phyloP scores from a whole-genome alignment of 2,888 invertebrate genomes.

The Sphecodes monilicornis region DNA sequence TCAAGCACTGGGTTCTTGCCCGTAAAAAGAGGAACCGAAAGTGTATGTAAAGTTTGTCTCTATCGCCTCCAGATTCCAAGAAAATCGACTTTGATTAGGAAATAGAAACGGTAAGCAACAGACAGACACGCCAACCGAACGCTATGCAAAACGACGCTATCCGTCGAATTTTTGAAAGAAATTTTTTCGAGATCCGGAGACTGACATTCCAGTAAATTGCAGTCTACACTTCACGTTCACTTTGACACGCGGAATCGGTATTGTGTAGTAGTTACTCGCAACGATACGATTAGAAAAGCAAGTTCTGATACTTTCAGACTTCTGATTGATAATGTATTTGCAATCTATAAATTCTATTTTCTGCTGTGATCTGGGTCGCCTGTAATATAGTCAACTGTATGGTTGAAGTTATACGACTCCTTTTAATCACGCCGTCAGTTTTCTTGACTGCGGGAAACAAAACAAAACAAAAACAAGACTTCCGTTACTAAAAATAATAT shows the following conservation, averaged over 20 bases:
- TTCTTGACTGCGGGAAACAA: background rate
- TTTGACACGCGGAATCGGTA: background rate
- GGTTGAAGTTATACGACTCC: background rate
- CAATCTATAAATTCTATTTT: background rate
- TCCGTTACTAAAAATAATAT: conserved; percentile 1
- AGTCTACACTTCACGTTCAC: background rate
- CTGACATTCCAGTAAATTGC: background rate
- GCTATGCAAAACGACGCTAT: background rate
- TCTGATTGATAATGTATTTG: background rate
- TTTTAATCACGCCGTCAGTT: background rate
- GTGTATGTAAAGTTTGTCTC: background rate
- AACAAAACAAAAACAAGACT: background rate
- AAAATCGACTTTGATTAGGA: background rate
- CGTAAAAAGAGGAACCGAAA: background rate
- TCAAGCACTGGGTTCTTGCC: background rate
- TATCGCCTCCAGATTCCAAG: background rate
- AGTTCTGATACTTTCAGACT: background rate
- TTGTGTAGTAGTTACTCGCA: background rate
- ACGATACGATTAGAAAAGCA: background rate
- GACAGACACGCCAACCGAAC: background rate
- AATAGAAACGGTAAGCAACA: background rate
- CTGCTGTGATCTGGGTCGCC: background rate
- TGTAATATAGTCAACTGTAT: background rate
- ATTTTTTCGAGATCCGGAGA: background rate
- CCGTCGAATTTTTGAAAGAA: background rate